A percentile compares a stretch with the other conserved stretches of the same genome.
Conservation (phyloP, 2,888 invertebrate species). For the Drosophila eohydei region DNA sequence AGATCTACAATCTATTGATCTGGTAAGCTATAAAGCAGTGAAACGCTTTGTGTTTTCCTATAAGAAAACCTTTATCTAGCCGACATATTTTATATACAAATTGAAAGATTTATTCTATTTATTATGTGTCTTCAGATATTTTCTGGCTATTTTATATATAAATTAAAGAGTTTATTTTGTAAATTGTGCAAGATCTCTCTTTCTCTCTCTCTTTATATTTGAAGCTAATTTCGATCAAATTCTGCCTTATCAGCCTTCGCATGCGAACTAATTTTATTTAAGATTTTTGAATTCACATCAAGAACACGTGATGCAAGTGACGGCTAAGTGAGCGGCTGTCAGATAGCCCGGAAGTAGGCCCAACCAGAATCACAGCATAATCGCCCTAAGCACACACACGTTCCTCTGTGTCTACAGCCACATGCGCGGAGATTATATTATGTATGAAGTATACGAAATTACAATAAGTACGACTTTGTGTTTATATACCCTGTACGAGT, state of each 20-base stretch:
- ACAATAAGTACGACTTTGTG: conserved; percentile 9
- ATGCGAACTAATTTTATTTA: conserved; percentile 7
- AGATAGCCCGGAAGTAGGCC: conserved; percentile 33
- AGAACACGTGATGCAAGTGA: conserved; percentile 36
- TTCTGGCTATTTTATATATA: too few species aligned
- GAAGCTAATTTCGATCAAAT: conserved; percentile 9
- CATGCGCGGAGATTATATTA: background rate
- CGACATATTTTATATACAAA: too few species aligned
- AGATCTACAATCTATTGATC: background rate
- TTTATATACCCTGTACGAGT: conserved; percentile 3
- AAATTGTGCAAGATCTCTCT: conserved; percentile 8
- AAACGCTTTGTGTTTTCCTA: too few species aligned
- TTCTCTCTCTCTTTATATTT: background rate
- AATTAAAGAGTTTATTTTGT: background rate
- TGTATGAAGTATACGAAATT: conserved; percentile 6
- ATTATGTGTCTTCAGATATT: too few species aligned
- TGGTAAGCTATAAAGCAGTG: background rate
- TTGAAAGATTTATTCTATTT: too few species aligned
- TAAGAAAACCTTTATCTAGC: too few species aligned
- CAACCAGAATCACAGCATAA: conserved; percentile 30
- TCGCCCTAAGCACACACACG: conserved; percentile 7
- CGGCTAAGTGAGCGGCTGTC: conserved; percentile 22
- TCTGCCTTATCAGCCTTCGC: conserved; percentile 15
- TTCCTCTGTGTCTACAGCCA: background rate
- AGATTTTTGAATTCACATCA: conserved; percentile 1